phyloP scores from a whole-genome alignment of 2,113 vertebrate genomes.

The Cynocephalus volans region DNA sequence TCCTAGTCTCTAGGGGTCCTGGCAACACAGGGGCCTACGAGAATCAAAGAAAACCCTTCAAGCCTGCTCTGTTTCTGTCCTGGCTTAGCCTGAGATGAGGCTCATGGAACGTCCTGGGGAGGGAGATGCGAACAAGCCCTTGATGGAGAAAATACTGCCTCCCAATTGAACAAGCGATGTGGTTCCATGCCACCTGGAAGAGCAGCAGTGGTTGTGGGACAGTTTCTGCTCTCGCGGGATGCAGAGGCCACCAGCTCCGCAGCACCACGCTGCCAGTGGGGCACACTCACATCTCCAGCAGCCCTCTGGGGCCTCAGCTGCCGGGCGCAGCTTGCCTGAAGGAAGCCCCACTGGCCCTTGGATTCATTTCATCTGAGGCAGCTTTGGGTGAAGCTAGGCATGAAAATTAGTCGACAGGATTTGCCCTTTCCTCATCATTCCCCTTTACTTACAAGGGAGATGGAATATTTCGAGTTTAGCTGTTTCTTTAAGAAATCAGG shows the following conservation, averaged over 20 bases:
- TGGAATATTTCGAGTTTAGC: background rate
- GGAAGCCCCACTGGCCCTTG: background rate
- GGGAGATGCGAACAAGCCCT: background rate
- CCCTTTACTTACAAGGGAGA: background rate
- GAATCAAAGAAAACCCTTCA: background rate
- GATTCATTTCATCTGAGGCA: background rate
- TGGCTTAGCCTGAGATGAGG: background rate
- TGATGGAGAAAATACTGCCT: accelerated
- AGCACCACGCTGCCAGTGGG: accelerated
- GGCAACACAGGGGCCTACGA: background rate
- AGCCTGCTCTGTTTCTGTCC: background rate
- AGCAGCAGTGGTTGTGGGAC: background rate
- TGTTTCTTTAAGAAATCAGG: background rate
- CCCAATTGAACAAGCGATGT: accelerated
- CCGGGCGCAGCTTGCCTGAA: accelerated
- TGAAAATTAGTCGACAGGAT: too few species aligned
- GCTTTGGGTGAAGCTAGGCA: background rate
- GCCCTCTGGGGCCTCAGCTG: background rate
- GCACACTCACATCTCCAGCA: accelerated
- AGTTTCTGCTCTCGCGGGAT: background rate
- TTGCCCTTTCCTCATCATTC: background rate
- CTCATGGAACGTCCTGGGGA: background rate
- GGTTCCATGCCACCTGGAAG: background rate
- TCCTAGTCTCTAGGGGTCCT: background rate
- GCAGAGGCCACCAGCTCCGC: background rate